phyloP scores from a whole-genome alignment of 2,797 vertebrate genomes.

The Holocentrus rufus region DNA sequence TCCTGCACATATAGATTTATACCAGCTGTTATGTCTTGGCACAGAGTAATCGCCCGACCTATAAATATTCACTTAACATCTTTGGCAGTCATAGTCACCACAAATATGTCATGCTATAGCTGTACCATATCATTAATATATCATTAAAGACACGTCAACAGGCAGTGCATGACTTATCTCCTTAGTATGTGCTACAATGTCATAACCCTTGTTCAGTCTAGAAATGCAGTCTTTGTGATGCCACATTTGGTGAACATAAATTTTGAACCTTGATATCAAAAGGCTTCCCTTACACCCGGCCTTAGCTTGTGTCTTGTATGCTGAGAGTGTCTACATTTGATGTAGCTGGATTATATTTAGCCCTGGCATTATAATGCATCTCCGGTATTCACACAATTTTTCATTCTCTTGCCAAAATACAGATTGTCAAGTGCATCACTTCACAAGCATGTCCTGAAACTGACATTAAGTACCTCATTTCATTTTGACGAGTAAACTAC shows the following conservation, averaged over 20 bases:
- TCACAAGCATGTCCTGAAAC: no score
- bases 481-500: no score
- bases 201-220: neutral
- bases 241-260: neutral
- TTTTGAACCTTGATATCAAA: neutral
- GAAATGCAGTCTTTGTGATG: neutral
- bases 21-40: conserved; percentile 48
- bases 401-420: no score
- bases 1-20: conserved; percentile 45
- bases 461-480: no score
- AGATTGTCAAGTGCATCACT: no score
- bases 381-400: no score
- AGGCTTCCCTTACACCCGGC: no score
- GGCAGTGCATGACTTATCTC: neutral
- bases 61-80: conserved; percentile 64
- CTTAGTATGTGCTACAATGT: neutral
- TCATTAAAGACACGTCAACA: conserved; percentile 37
- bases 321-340: no score
- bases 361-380: no score
- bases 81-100: conserved; percentile 36
- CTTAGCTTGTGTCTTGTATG: no score
- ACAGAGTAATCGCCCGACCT: conserved; percentile 35
- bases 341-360: no score
- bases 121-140: conserved; percentile 44
- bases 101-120: conserved; percentile 39